phyloP scores from a whole-genome alignment of 1,140 invertebrate genomes.

The Stegodyphus mimosarum region DNA sequence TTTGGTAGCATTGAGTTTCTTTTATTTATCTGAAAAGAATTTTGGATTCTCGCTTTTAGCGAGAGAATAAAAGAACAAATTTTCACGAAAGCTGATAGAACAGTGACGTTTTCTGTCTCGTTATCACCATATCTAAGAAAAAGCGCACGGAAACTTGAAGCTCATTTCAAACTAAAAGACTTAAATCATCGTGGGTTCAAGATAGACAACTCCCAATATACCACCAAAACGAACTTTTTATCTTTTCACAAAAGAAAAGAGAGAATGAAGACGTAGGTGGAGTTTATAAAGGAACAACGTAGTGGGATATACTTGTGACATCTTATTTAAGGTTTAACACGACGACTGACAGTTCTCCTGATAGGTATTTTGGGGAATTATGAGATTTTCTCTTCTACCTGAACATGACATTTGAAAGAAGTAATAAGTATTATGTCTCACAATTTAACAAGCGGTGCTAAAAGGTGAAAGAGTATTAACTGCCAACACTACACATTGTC shows the following conservation, averaged over 20 bases:
- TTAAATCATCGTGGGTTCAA: slow-evolving; percentile 8
- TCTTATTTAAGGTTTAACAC: slow-evolving; percentile 50
- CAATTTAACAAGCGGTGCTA: background rate
- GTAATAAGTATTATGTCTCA: background rate
- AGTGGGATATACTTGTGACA: slow-evolving; percentile 45
- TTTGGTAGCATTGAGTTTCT: no score
- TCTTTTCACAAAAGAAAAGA: no score
- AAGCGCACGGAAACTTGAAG: no score
- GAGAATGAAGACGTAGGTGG: no score
- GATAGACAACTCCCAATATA: background rate
- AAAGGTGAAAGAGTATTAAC: no score
- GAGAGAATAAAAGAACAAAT: no score
- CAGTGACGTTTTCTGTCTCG: no score
- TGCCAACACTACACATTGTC: no score
- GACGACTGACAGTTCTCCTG: slow-evolving; percentile 38
- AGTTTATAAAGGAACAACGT: background rate
- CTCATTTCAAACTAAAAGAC: background rate
- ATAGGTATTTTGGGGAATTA: slow-evolving; percentile 53
- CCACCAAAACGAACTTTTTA: background rate
- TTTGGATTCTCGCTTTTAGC: no score
- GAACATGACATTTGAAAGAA: background rate
- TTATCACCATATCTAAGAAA: no score
- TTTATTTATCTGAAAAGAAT: no score
- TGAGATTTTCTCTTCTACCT: slow-evolving; percentile 28
- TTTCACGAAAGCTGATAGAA: no score